Conservation (phyloP, 2,113 vertebrate species). For the Perccottus glenii region DNA sequence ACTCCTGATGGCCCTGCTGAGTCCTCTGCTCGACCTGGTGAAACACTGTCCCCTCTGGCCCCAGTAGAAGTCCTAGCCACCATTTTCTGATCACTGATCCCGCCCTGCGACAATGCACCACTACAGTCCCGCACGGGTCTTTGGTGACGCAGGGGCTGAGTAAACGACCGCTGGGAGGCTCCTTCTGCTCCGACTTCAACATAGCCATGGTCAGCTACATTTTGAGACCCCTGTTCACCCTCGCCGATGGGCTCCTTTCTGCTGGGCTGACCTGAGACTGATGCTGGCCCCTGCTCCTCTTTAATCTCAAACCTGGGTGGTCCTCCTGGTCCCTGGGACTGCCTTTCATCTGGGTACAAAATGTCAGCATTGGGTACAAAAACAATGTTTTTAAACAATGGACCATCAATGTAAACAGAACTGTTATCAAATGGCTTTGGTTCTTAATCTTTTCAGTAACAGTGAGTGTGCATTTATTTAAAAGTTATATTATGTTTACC, state of each 20-base stretch:
- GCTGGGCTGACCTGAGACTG: conserved; percentile 53
- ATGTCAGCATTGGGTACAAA: neutral
- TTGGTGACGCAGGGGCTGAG: conserved; percentile 62
- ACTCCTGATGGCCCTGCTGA: conserved; percentile 60
- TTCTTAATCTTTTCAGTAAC: too few species aligned
- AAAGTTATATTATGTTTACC: too few species aligned
- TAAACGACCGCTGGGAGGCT: conserved; percentile 57
- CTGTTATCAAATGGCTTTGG: too few species aligned
- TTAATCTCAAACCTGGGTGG: conserved; percentile 73
- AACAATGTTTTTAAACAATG: conserved; percentile 4
- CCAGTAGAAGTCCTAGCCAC: conserved; percentile 40
- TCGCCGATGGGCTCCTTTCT: conserved; percentile 60
- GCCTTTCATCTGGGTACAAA: conserved; percentile 62
- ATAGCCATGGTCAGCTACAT: conserved; percentile 68
- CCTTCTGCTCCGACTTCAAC: conserved; percentile 68
- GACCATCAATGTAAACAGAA: neutral
- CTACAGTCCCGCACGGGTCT: conserved; percentile 57
- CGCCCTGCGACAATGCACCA: conserved; percentile 39
- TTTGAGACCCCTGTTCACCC: conserved; percentile 59
- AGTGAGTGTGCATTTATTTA: too few species aligned
- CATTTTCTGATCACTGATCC: conserved; percentile 57
- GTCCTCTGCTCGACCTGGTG: conserved; percentile 55
- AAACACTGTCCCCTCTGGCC: conserved; percentile 47
- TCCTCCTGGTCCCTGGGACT: conserved; percentile 60
- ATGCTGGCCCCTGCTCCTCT: conserved; percentile 73